Evolutionary conservation across 2,113 vertebrate genomes (phyloP).

Genomic region (Megaceryle maxima): DNA sequence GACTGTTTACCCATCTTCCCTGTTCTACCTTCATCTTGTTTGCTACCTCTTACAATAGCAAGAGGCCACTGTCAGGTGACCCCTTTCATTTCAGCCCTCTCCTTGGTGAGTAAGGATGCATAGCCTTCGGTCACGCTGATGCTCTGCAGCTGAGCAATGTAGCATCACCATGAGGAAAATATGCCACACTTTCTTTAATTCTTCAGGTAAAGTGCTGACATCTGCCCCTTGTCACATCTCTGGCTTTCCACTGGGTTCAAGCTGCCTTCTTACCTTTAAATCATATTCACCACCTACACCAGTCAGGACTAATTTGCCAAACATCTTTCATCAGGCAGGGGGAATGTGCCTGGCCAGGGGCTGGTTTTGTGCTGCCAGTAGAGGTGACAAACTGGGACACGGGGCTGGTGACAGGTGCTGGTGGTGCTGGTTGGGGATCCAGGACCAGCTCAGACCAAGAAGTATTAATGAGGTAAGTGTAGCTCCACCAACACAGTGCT

Average conservation of each 20-base stretch:
- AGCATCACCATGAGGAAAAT: neutral
- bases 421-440: fast-evolving
- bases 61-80: neutral
- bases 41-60: neutral
- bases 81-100: neutral
- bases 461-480: neutral
- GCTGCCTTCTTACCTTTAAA: neutral
- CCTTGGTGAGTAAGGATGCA: neutral
- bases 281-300: fast-evolving
- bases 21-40: neutral
- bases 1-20: neutral
- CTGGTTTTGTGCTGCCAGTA: neutral
- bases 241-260: neutral
- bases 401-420: neutral
- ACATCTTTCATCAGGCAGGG: neutral
- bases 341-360: too few species aligned
- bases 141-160: neutral
- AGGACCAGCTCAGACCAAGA: neutral
- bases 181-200: neutral
- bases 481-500: neutral
- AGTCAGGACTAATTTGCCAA: neutral
- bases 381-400: neutral
- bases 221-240: neutral
- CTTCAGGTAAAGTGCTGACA: neutral
- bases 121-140: neutral